A percentile compares a stretch with the other conserved stretches of the same genome.
Evolutionary conservation across 2,797 vertebrate species (phyloP).

Genomic region (Notoglanidium macrostoma): DNA sequence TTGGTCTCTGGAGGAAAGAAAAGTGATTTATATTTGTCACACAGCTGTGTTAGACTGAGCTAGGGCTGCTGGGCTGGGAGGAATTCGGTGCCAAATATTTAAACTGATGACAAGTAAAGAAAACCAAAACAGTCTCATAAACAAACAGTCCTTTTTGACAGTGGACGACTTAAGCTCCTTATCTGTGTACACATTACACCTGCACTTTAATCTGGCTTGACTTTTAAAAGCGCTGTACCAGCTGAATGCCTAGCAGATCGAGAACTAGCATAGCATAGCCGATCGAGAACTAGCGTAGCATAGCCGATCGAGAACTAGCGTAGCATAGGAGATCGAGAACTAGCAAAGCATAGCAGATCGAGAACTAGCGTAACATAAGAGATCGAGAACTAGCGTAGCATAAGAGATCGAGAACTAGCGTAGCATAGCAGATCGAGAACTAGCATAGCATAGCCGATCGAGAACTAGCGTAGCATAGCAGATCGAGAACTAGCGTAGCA

Average conservation of each 20-base stretch:
- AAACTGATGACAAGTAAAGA: slow-evolving; percentile 20
- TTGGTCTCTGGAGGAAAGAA: slow-evolving; percentile 42
- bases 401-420: too few relatives aligned
- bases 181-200: slow-evolving; percentile 13
- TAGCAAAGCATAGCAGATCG: too few relatives aligned
- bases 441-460: too few relatives aligned
- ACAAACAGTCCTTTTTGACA: slow-evolving; percentile 27
- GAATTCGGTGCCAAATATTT: slow-evolving; percentile 64
- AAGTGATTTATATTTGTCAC: slow-evolving; percentile 69
- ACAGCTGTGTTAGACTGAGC: slow-evolving; percentile 65
- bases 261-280: not conserved
- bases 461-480: too few relatives aligned
- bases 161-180: slow-evolving; percentile 29
- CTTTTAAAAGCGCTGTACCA: not conserved
- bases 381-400: too few relatives aligned
- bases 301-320: too few relatives aligned
- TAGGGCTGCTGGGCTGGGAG: slow-evolving; percentile 48
- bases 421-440: too few relatives aligned
- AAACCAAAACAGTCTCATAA: slow-evolving; percentile 43
- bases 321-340: too few relatives aligned
- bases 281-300: too few relatives aligned
- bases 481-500: too few relatives aligned
- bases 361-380: too few relatives aligned
- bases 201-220: not conserved
- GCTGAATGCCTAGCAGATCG: not conserved